Evolutionary conservation across 1,140 invertebrate genomes (phyloP).

Genomic region (Zaprionus nigranus): DNA sequence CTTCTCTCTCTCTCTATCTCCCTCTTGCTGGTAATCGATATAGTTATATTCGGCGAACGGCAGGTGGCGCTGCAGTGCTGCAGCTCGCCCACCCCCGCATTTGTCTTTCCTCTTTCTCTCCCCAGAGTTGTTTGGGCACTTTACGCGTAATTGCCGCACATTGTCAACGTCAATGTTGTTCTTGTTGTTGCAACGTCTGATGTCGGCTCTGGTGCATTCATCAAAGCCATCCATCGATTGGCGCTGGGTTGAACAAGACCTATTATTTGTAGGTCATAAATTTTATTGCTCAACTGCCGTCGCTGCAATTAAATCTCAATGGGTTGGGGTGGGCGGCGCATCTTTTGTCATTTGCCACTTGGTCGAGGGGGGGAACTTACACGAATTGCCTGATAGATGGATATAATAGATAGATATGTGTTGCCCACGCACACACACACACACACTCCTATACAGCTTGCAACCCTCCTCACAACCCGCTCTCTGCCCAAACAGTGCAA

Average conservation of each 20-base stretch:
- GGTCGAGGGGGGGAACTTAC: slow-evolving; percentile 43
- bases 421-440: not conserved
- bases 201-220: slow-evolving; percentile 58
- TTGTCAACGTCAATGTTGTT: slow-evolving; percentile 42
- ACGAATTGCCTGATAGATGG: not conserved
- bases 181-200: slow-evolving; percentile 30
- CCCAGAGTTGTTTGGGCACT: slow-evolving; percentile 58
- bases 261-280: slow-evolving; percentile 84
- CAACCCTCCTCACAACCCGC: not conserved
- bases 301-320: slow-evolving; percentile 84
- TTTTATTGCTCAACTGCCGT: slow-evolving; percentile 84
- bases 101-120: not conserved
- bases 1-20: not conserved
- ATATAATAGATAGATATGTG: not conserved
- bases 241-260: slow-evolving; percentile 56
- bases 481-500: slow-evolving; percentile 12
- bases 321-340: slow-evolving; percentile 34
- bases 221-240: slow-evolving; percentile 74
- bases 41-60: not conserved
- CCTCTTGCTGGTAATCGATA: slow-evolving; percentile 1
- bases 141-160: slow-evolving; percentile 72
- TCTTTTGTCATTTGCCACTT: slow-evolving; percentile 67
- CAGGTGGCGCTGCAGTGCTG: slow-evolving; percentile 33
- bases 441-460: not conserved
- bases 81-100: slow-evolving; percentile 12